Percentiles rank a stretch among this genome's conserved stretches.
These are phyloP conservation scores for Nothoprocta perdicaria DNA, from an alignment of 2,113 vertebrate species.

Conservation along the genomic window DNA sequence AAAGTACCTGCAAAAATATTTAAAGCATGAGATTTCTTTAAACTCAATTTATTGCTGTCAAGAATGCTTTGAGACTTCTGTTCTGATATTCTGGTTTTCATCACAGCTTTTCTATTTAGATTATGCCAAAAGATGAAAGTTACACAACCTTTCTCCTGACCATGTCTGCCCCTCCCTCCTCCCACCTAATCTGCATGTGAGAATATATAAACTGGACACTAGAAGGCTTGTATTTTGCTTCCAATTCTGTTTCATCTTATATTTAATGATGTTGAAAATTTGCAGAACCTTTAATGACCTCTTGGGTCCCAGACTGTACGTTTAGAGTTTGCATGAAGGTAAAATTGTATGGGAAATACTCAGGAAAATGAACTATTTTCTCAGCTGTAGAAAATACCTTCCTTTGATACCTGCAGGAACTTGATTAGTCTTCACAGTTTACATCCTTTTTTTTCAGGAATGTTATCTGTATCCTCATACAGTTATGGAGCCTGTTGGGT, in stretches of 20 bases:
- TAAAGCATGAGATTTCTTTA: not conserved
- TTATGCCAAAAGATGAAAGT: not conserved
- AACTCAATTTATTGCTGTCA: not conserved
- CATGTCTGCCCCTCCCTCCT: not conserved
- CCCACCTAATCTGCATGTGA: not conserved
- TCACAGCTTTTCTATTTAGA: not conserved
- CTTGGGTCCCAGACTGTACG: not conserved
- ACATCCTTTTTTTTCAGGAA: not conserved
- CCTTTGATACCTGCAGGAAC: not conserved
- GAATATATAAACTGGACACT: not conserved
- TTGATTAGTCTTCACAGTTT: slow-evolving; percentile 1
- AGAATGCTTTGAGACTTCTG: not conserved
- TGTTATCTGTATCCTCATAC: not conserved
- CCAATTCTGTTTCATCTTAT: not conserved
- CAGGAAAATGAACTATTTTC: slow-evolving; percentile 13
- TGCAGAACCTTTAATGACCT: not conserved
- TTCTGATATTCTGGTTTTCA: not conserved
- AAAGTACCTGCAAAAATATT: not conserved
- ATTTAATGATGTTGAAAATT: slow-evolving; percentile 20
- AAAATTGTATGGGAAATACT: not conserved
- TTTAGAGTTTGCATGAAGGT: not conserved
- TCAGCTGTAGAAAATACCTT: not conserved
- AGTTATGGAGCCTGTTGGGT: not conserved
- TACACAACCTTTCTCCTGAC: not conserved
- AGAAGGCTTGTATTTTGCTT: not conserved